Evolutionary conservation across 2,113 vertebrate genomes (phyloP), one percentile per base, ranked within the genome.

Genomic region (Rostratula benghalensis): DNA sequence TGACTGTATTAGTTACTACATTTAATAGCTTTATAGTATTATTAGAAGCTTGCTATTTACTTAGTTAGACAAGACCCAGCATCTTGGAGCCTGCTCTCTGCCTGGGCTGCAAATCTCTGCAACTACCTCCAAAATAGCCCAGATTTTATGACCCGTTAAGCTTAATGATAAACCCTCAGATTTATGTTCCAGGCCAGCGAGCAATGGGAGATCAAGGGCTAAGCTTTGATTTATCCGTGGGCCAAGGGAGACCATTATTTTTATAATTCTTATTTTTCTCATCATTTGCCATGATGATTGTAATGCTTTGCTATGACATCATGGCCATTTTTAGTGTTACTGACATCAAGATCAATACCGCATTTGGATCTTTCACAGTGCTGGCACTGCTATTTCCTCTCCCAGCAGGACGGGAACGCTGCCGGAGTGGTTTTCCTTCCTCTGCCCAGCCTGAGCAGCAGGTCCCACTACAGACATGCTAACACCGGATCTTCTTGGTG

Each of bases 21-120:
- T 95, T 87, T 94, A 89, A 96, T 92, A 91, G 92, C 83, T 94
- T 97, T 92, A 97, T 63, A 83, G 87, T 25, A 96, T 96, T 96
- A 96, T 85, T 95, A 93, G 91, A 95, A 97, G 96, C 95, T 77
- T 96, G 94, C 94, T 96, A 95, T 97, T 97, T 97, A 97, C 94
- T 81, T n/a, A 93, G 95, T 93, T 83, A 94, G 51, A 92, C 83
- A 93, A 94, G 86, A 65, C 48, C 39, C 76, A 31, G 80, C 0
- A 0, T 95, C 83, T 97, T 71, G 91, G 83, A 91, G 65, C 65
- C 70, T 0, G 0, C 63, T 69, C 89, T 69, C 86, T 54, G 94
- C 59, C 80, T 35, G 53, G 86, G 48, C 90, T 87, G 85, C 92
- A 95, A 84, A 94, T 94, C 94, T 94, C 92, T 73, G 80, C 80